Conservation (phyloP, 2,113 vertebrate genomes). For the Mystacornis crossleyi region DNA sequence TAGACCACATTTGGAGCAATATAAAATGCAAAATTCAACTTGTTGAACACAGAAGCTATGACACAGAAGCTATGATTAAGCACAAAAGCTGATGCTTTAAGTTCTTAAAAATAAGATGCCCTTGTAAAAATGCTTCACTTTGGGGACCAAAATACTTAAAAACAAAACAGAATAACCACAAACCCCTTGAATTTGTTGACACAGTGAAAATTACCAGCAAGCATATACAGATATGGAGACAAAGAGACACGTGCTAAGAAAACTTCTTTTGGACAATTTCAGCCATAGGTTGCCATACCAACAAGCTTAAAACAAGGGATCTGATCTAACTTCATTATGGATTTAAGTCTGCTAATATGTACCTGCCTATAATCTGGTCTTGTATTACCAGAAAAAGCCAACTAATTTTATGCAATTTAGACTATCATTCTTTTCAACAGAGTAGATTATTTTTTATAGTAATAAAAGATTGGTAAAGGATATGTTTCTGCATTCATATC, state of each 20-base stretch:
- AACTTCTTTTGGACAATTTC: constrained; percentile 19
- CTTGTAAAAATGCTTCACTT: background rate
- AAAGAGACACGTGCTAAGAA: background rate
- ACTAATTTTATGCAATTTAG: background rate
- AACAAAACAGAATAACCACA: background rate
- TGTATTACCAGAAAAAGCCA: background rate
- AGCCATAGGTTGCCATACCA: constrained; percentile 33
- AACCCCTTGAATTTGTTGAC: background rate
- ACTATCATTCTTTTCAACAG: background rate
- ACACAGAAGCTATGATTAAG: background rate
- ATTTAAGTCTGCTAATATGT: background rate
- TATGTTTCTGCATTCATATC: background rate
- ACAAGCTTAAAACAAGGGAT: background rate
- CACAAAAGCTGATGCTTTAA: background rate
- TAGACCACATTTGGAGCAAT: background rate
- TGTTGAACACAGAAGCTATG: background rate
- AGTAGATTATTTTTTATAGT: background rate
- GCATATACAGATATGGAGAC: background rate
- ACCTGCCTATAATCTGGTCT: background rate
- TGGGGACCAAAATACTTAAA: background rate
- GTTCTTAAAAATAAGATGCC: background rate
- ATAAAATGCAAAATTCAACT: background rate
- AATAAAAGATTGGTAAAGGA: background rate
- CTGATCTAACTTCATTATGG: background rate
- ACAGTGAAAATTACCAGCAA: background rate